phyloP scores from a whole-genome alignment of 2,888 invertebrate genomes.

The Drosophila pseudotalamancana region DNA sequence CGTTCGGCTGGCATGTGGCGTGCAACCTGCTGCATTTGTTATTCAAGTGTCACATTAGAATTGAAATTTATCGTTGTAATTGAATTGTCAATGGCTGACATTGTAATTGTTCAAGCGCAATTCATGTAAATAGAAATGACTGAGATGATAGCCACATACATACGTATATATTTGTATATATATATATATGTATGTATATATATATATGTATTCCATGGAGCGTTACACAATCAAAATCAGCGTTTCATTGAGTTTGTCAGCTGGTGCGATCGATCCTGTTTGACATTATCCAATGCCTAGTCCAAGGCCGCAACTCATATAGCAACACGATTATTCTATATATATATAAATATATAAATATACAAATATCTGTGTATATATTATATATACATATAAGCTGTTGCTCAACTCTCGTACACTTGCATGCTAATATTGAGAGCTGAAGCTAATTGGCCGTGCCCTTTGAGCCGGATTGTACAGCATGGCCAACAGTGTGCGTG shows the following conservation, averaged over 20 bases:
- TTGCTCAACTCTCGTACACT: background rate
- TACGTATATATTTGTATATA: background rate
- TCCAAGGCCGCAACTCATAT: slow-evolving; percentile 52
- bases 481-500: slow-evolving; percentile 4
- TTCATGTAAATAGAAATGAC: slow-evolving; percentile 66
- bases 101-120: slow-evolving; percentile 64
- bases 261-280: slow-evolving; percentile 52
- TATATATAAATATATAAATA: too few species aligned
- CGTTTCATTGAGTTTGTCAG: slow-evolving; percentile 61
- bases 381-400: too few species aligned
- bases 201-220: slow-evolving; percentile 26
- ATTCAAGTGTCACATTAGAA: slow-evolving; percentile 65
- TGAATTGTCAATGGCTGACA: slow-evolving; percentile 71
- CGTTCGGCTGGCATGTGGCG: slow-evolving; percentile 1
- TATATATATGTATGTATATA: background rate
- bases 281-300: slow-evolving; percentile 75
- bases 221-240: slow-evolving; percentile 59
- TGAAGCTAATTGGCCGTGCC: background rate
- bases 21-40: slow-evolving; percentile 37
- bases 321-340: background rate
- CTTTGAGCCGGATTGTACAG: background rate
- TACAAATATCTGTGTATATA: too few species aligned
- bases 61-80: slow-evolving; percentile 66
- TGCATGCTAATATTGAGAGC: background rate
- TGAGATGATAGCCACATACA: slow-evolving; percentile 43